A percentile compares a stretch with the other conserved stretches of the same genome.
phyloP scores from a whole-genome alignment of 1,140 invertebrate species.

The Amyelois transitella region DNA sequence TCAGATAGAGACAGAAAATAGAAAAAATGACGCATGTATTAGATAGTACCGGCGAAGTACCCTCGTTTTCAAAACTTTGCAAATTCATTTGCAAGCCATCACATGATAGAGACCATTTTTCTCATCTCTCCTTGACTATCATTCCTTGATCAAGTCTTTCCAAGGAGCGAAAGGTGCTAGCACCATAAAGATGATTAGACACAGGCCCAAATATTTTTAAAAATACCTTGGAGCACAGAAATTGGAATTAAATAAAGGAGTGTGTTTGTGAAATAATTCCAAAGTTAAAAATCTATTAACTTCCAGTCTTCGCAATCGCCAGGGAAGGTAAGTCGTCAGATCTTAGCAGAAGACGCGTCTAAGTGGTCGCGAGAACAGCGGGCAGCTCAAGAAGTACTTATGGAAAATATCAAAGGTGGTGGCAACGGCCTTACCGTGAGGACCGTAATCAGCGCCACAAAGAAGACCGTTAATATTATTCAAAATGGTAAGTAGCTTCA shows the following conservation, averaged over 20 bases:
- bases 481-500: slow-evolving; percentile 44
- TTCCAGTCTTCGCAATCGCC: slow-evolving; percentile 55
- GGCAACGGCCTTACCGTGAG: slow-evolving; percentile 63
- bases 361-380: slow-evolving; percentile 65
- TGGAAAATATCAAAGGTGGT: slow-evolving; percentile 67
- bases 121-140: too few relatives aligned
- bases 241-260: neutral
- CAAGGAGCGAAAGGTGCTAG: too few relatives aligned
- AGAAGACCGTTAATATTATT: slow-evolving; percentile 58
- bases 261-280: neutral
- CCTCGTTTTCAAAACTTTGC: too few relatives aligned
- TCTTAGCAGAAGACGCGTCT: slow-evolving; percentile 59
- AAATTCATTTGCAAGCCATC: too few relatives aligned
- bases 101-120: too few relatives aligned
- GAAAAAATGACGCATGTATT: too few relatives aligned
- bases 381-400: slow-evolving; percentile 59
- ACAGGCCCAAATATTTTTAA: too few relatives aligned
- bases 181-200: too few relatives aligned
- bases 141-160: too few relatives aligned
- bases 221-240: too few relatives aligned
- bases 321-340: slow-evolving; percentile 60
- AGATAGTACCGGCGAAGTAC: too few relatives aligned
- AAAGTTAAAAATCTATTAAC: slow-evolving; percentile 4
- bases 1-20: too few relatives aligned
- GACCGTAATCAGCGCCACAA: slow-evolving; percentile 41